Conservation (phyloP, 2,113 vertebrate genomes). For the Anolis carolinensis region DNA sequence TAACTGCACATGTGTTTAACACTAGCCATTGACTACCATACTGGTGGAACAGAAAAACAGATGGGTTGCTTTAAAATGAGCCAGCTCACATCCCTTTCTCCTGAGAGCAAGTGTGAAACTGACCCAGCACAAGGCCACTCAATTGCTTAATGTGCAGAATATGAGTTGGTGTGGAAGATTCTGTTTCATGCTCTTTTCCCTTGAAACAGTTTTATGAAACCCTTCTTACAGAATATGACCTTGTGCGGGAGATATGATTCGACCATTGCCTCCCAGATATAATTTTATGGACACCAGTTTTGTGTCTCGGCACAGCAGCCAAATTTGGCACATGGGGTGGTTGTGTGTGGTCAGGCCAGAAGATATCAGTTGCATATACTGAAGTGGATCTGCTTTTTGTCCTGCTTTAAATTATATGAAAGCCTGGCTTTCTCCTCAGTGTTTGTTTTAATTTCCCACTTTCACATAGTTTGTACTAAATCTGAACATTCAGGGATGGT, state of each 20-base stretch:
- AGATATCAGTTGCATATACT: background rate
- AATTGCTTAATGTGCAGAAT: constrained; percentile 13
- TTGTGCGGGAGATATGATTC: background rate
- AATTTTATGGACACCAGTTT: background rate
- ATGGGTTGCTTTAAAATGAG: background rate
- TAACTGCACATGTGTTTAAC: background rate
- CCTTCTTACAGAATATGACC: constrained; percentile 3
- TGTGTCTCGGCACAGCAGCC: constrained; percentile 1
- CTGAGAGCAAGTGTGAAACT: background rate
- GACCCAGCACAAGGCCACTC: background rate
- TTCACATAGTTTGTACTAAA: constrained; percentile 9
- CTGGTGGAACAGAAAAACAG: background rate
- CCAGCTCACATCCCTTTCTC: background rate
- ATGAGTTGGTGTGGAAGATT: constrained; percentile 1
- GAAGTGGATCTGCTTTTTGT: background rate
- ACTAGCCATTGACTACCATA: background rate
- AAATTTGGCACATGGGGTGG: background rate
- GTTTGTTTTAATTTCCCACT: constrained; percentile 49
- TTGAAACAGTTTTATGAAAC: constrained; percentile 20
- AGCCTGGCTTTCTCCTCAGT: background rate
- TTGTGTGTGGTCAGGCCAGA: background rate
- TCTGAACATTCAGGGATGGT: constrained; percentile 24
- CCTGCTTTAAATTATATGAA: constrained; percentile 2
- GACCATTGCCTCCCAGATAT: constrained; percentile 13
- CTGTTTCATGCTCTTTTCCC: background rate